These are phyloP conservation scores for Euborellia annulipes DNA, from an alignment of 1,140 invertebrate genomes.

Conservation along the genomic window DNA sequence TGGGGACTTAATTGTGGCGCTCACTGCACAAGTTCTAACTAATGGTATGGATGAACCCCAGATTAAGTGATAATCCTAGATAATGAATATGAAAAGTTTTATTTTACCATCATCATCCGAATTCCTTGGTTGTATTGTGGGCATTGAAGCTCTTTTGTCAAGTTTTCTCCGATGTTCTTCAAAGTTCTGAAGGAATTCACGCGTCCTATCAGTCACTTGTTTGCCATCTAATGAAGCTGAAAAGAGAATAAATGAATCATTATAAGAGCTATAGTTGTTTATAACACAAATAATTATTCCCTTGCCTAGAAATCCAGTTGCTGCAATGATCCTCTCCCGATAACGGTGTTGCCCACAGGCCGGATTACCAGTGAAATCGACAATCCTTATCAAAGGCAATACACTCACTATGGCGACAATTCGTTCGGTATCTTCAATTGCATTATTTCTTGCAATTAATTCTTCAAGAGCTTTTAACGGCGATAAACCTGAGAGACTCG, in stretches of 20 bases:
- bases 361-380: constrained; percentile 41
- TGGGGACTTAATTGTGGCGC: too few species aligned
- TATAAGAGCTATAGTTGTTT: constrained; percentile 1
- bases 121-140: too few species aligned
- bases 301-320: background rate
- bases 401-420: constrained; percentile 33
- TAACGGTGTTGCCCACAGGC: constrained; percentile 39
- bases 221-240: constrained; percentile 31
- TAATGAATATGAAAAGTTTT: too few species aligned
- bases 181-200: constrained; percentile 33
- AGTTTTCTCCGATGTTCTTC: constrained; percentile 17
- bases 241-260: constrained; percentile 8
- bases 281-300: constrained; percentile 2
- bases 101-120: too few species aligned
- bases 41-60: too few species aligned
- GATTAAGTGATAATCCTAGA: too few species aligned
- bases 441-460: constrained; percentile 33
- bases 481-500: constrained; percentile 25
- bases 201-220: constrained; percentile 26
- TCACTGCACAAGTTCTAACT: too few species aligned
- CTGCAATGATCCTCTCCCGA: constrained; percentile 42
- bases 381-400: constrained; percentile 32
- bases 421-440: constrained; percentile 29
- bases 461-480: constrained; percentile 26
- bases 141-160: too few species aligned